Base-by-base conservation (phyloP, 2,888 invertebrate genomes). In the Eilema caniola region DNA sequence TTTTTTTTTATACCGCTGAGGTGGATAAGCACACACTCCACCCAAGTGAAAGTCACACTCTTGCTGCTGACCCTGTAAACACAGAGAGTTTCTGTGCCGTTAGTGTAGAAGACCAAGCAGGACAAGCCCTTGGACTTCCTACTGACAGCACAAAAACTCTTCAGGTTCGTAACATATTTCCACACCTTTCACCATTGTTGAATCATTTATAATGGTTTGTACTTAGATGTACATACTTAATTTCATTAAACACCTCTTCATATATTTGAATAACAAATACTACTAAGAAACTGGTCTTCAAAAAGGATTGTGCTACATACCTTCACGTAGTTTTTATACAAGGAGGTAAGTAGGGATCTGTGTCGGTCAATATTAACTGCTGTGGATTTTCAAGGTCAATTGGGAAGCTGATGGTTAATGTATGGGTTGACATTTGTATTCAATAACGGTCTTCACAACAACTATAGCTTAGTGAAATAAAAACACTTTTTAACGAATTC, bases 261-360 rank as follows among this genome's bases (percentile, higher is more conserved):
- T 25, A 5, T 60, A 31, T 60, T 61, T 61, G 61, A 61, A 61
- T 61, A 11, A 61, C 31, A 31, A 61, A 25, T 25, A 59, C 11
- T 59, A 59, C 16, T 24, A 1, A 41, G 25, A 41, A 62, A 41
- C 62, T 47, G 28, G 47, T 53, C 25, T 53, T 64, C 11, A 64
- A 53, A 33, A 60, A 41, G 37, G n/a, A 60, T 59, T 60, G 66
- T 25, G 25, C 59, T 31, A 31, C 67, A 67, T 62, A 31, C 67
- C 67, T 23, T 62, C 67, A 67, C 67, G 61, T 47, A 67, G 28
- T 59, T 61, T 61, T 61, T 53, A 53, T 28, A 47, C 61, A 67
- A 67, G 53, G 61, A 67, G 67, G 67, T 61, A 61, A 67, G 67
- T 67, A 61, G 61, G 67, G 41, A 66, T 60, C n/a, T 37, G 66